These are phyloP conservation scores for Diloba caeruleocephala DNA, from an alignment of 2,888 invertebrate species.

Conservation along the genomic window DNA sequence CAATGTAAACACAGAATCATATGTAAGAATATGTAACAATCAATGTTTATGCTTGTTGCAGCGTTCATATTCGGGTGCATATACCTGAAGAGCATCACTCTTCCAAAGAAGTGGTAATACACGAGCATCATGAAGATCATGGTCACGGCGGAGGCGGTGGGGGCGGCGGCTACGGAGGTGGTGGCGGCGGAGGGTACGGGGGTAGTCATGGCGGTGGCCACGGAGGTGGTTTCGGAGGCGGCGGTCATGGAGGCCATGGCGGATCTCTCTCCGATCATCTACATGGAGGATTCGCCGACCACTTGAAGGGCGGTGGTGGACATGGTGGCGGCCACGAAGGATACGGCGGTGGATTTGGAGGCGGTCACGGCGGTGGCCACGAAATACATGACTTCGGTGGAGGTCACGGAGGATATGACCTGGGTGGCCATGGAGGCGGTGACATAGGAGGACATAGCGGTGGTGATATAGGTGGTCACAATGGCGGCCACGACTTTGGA, in stretches of 20 bases:
- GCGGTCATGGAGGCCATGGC: conserved; percentile 62
- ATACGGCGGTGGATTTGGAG: conserved; percentile 62
- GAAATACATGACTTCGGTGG: conserved; percentile 38
- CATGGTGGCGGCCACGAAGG: conserved; percentile 71
- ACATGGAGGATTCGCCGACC: conserved; percentile 74
- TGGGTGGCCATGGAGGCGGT: conserved; percentile 50
- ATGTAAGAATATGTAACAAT: conserved; percentile 20
- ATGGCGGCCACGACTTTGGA: conserved; percentile 29
- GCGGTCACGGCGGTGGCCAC: conserved; percentile 32
- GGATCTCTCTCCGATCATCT: conserved; percentile 67
- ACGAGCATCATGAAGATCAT: conserved; percentile 76
- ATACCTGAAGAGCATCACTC: conserved; percentile 86
- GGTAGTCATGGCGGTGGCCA: conserved; percentile 61
- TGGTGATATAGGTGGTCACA: conserved; percentile 47
- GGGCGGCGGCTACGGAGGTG: conserved; percentile 49
- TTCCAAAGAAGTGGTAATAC: conserved; percentile 81
- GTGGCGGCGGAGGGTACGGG: conserved; percentile 37
- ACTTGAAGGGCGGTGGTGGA: conserved; percentile 63
- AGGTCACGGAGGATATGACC: conserved; percentile 44
- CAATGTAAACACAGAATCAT: conserved; percentile 5
- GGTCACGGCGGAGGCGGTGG: conserved; percentile 69
- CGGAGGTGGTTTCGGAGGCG: conserved; percentile 59
- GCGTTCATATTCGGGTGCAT: conserved; percentile 89
- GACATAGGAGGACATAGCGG: conserved; percentile 58
- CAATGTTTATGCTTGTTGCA: conserved; percentile 69